Base-by-base conservation (phyloP, 2,797 vertebrate species). In the Chloroceryle amazona region DNA sequence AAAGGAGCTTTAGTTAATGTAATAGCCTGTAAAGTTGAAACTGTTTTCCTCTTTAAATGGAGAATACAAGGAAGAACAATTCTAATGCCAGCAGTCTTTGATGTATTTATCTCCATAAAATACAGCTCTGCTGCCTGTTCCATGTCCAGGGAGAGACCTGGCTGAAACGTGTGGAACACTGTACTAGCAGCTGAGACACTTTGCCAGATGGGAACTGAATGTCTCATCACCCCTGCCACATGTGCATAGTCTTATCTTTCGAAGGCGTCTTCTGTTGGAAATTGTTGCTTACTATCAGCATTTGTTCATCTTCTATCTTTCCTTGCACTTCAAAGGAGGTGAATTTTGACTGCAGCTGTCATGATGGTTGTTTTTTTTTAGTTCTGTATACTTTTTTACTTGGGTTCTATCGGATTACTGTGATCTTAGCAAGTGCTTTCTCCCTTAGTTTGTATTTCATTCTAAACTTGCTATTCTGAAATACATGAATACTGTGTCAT, bases 371-470 rank as follows among this genome's bases (percentile, higher is more conserved):
- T 29, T 9, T 65, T 66, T 84, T 19, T 74, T 47, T 78, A 72
- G 71, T 62, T 55, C 55, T 81, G 26, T 26, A 15, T 4, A 6
- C 47, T 93, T 90, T 70, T 90, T 93, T 37, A 67, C 67, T 47
- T 80, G 67, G 21, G 39, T 91, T 91, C 58, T 31, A 19, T 62
- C 20, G 61, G 15, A 39, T 73, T 87, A 39, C 13, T 46, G 62
- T 78, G 79, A 63, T 89, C 70, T 87, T 78, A 72, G 84, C 90
- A 65, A 31, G 25, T 68, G 29, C 41, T 78, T 87, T 81, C 35
- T 67, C 22, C 33, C 55, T 88, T 89, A 16, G 80, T 96, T 93
- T 93, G 54, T 41, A 78, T 95, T 91, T 91, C 5, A 44, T 95
- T 79, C 35, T 75, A 16, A 57, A 63, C 33, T 60, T 71, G 51